Conservation (phyloP, 2,797 vertebrate species). For the Heliangelus exortis region DNA sequence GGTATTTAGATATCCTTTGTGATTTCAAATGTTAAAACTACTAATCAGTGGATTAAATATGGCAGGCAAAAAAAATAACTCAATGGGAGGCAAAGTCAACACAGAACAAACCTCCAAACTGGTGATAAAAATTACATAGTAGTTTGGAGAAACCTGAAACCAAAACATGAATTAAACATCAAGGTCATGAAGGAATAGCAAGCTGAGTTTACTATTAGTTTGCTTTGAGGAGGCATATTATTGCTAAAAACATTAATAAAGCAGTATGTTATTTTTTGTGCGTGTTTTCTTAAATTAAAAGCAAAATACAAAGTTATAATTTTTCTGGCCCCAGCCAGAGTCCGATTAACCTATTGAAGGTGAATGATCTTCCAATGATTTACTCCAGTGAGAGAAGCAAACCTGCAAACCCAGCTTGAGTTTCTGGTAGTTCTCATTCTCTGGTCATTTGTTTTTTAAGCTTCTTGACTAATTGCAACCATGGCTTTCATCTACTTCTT, state of each 20-base stretch:
- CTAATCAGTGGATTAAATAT: slow-evolving; percentile 57
- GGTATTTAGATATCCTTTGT: slow-evolving; percentile 52
- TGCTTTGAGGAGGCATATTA: background rate
- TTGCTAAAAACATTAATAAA: background rate
- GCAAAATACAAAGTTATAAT: background rate
- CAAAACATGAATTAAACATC: slow-evolving; percentile 36
- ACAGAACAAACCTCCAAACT: slow-evolving; percentile 26
- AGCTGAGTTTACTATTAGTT: background rate
- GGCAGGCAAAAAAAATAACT: slow-evolving; percentile 35
- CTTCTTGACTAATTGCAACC: background rate
- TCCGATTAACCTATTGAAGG: background rate
- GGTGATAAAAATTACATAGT: slow-evolving; percentile 39
- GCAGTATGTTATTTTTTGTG: background rate
- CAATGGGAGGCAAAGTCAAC: slow-evolving; percentile 59
- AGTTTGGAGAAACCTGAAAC: slow-evolving; percentile 36
- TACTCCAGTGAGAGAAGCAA: background rate
- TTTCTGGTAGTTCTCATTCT: background rate
- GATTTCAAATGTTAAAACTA: slow-evolving; percentile 21
- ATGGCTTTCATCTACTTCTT: background rate
- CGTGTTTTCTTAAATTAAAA: background rate
- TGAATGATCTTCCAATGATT: background rate
- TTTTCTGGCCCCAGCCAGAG: background rate
- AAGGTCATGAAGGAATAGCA: background rate
- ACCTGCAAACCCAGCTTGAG: background rate
- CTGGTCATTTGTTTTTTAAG: background rate